These are phyloP conservation scores for Andrena haemorrhoa DNA, from an alignment of 2,888 invertebrate genomes.

Conservation along the genomic window DNA sequence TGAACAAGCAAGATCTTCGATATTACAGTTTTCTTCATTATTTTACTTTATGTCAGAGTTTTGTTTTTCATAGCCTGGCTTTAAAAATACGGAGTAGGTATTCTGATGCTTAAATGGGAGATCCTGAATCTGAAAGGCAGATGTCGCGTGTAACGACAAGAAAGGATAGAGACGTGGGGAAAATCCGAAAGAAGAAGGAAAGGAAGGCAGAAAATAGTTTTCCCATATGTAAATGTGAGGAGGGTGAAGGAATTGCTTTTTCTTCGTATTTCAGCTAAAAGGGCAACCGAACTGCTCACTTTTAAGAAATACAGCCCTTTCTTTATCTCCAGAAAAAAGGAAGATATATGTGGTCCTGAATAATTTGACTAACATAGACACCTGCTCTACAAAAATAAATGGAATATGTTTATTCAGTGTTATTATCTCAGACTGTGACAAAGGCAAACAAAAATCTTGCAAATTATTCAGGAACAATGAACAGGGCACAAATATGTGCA, in stretches of 20 bases:
- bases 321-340: background rate
- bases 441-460: too few species aligned
- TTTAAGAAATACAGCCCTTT: background rate
- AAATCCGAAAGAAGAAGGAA: background rate
- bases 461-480: too few species aligned
- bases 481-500: too few species aligned
- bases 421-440: too few species aligned
- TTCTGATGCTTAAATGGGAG: background rate
- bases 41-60: too few species aligned
- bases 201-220: background rate
- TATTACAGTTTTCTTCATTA: too few species aligned
- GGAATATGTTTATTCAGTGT: too few species aligned
- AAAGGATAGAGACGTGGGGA: background rate
- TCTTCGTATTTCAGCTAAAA: background rate
- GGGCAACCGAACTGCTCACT: background rate
- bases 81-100: background rate
- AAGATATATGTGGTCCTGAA: background rate
- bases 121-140: background rate
- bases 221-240: background rate
- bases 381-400: background rate
- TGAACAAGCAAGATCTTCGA: too few species aligned
- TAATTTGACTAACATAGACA: background rate
- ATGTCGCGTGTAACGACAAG: slow-evolving; percentile 3
- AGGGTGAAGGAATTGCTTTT: background rate
- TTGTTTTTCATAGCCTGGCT: background rate